Evolutionary conservation across 2,888 invertebrate genomes (phyloP).

Genomic region (Eupeodes latifasciatus): DNA sequence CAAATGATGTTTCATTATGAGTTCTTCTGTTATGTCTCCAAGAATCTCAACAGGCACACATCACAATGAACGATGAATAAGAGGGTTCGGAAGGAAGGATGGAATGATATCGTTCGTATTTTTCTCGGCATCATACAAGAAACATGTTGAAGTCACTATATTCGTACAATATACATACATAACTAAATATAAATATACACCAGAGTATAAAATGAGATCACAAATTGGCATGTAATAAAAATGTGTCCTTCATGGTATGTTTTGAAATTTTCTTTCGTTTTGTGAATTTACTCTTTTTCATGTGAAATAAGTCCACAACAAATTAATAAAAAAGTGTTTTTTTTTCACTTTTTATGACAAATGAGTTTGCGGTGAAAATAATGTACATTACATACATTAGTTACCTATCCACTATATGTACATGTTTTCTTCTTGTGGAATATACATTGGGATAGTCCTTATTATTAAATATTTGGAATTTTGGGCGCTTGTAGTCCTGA

Average conservation of each 20-base stretch:
- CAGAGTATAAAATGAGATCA: constrained; percentile 63
- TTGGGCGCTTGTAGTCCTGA: too few relatives aligned
- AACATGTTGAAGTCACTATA: constrained; percentile 11
- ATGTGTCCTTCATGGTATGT: constrained; percentile 56
- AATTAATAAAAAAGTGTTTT: constrained; percentile 56
- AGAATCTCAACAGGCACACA: constrained; percentile 15
- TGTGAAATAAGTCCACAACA: constrained; percentile 28
- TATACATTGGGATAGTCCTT: too few relatives aligned
- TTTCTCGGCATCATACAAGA: not conserved
- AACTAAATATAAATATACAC: not conserved
- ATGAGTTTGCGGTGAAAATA: constrained; percentile 53
- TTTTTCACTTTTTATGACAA: constrained; percentile 44
- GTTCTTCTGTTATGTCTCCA: constrained; percentile 62
- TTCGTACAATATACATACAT: constrained; percentile 41
- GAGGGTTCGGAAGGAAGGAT: not conserved
- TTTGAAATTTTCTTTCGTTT: constrained; percentile 50
- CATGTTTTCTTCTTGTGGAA: too few relatives aligned
- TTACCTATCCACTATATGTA: constrained; percentile 27
- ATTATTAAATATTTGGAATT: too few relatives aligned
- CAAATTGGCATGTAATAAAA: constrained; percentile 74
- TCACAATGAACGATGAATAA: not conserved
- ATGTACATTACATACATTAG: constrained; percentile 25
- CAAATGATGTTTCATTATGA: constrained; percentile 76
- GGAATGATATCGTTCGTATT: constrained; percentile 5
- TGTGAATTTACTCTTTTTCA: constrained; percentile 16